These are phyloP conservation scores for Chionodraco myersi DNA, from an alignment of 2,113 vertebrate species.

Conservation along the genomic window DNA sequence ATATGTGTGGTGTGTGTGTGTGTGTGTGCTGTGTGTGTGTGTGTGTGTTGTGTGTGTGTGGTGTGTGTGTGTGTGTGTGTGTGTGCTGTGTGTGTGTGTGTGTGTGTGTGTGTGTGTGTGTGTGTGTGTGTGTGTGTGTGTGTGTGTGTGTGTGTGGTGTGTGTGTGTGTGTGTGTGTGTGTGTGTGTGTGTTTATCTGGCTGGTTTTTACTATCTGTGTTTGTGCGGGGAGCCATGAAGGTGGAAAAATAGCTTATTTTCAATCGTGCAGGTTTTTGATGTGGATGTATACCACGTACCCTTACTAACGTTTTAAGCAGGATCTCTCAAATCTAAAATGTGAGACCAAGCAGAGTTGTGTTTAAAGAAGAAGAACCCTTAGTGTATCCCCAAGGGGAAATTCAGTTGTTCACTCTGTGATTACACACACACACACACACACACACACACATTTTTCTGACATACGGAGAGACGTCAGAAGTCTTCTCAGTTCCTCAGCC, in stretches of 20 bases:
- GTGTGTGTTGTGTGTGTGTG: too few species aligned
- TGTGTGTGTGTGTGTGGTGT: too few species aligned
- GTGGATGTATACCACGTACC: neutral
- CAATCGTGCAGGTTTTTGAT: slow-evolving; percentile 25
- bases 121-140: too few species aligned
- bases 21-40: too few species aligned
- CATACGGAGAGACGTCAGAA: too few species aligned
- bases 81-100: slow-evolving; percentile 9
- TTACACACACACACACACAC: too few species aligned
- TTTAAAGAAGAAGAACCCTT: neutral
- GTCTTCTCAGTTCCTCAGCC: too few species aligned
- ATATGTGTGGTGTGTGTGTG: too few species aligned
- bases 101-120: slow-evolving; percentile 37
- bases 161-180: too few species aligned
- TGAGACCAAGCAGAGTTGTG: neutral
- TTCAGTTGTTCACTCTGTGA: too few species aligned
- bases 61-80: slow-evolving; percentile 36
- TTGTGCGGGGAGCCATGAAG: slow-evolving; percentile 50
- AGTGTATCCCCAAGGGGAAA: too few species aligned
- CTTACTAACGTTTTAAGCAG: neutral
- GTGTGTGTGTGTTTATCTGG: slow-evolving; percentile 30
- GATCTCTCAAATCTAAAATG: neutral
- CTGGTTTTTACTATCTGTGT: slow-evolving; percentile 46
- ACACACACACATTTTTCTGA: too few species aligned
- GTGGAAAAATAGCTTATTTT: slow-evolving; percentile 60